phyloP scores from a whole-genome alignment of 1,140 invertebrate genomes.

The Cephus cinctus region DNA sequence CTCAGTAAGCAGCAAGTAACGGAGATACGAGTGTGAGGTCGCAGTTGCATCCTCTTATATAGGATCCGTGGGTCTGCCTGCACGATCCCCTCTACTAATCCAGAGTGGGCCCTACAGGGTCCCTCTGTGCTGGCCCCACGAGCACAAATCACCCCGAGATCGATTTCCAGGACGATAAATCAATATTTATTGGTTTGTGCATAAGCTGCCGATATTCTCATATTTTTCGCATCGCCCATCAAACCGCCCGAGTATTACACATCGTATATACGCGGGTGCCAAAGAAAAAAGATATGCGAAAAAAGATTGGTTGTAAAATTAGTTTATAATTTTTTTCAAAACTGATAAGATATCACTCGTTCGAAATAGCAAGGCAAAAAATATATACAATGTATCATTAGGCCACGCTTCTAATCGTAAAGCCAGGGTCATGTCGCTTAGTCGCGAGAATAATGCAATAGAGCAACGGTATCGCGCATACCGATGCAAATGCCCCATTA shows the following conservation, averaged over 20 bases:
- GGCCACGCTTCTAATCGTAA: no score
- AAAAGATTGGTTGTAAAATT: no score
- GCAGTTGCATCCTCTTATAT: slow-evolving; percentile 44
- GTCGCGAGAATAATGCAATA: neutral
- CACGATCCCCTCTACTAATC: slow-evolving; percentile 26
- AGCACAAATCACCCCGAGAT: slow-evolving; percentile 47
- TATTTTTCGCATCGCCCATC: no score
- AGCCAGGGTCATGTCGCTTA: no score
- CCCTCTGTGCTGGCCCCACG: slow-evolving; percentile 21
- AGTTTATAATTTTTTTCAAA: no score
- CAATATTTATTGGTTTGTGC: slow-evolving; percentile 45
- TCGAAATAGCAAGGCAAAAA: no score
- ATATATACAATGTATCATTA: no score
- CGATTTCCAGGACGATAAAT: slow-evolving; percentile 52
- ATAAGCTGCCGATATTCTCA: slow-evolving; percentile 17
- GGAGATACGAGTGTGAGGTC: slow-evolving; percentile 36
- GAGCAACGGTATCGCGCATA: slow-evolving; percentile 1
- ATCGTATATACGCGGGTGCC: no score
- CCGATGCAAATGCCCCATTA: slow-evolving; percentile 5
- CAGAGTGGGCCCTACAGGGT: slow-evolving; percentile 17
- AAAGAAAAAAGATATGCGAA: no score
- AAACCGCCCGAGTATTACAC: no score
- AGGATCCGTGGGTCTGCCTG: slow-evolving; percentile 25
- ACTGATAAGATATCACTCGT: no score
- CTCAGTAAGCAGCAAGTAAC: slow-evolving; percentile 25